Base-by-base conservation (phyloP, 2,888 invertebrate species). In the Ptilodon capucinus region DNA sequence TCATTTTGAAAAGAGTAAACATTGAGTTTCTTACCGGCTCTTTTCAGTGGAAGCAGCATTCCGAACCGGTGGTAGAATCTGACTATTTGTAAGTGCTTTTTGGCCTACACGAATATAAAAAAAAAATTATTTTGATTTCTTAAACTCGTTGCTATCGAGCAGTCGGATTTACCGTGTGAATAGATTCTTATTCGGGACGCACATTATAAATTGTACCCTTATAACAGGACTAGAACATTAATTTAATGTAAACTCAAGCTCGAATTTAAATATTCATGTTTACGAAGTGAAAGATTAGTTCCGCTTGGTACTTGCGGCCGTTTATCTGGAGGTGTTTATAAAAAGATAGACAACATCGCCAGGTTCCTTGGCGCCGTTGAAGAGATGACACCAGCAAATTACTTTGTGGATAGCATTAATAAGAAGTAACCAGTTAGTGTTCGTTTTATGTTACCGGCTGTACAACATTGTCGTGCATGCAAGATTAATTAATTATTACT, bases 211-310 rank as follows among this genome's bases (percentile, higher is more conserved):
- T 76, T 75, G 56, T 63, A 52, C 52, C 58, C 65, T 63, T 57
- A 52, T 68, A 73, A 67, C 64, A 77, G 71, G 73, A 71, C 68
- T 57, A 46, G 45, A 42, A 45, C 72, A 76, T 78, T 78, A 78
- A 75, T 76, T 74, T 72, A 72, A 75, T 73, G 76, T 74, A 71
- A 73, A 71, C 67, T 64, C 60, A 64, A 54, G 57, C 46, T 51
- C 44, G 28, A 54, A 64, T 76, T 72, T 79, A 79, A 82, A 82
- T 82, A 82, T 81, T 81, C 81, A 82, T 81, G 72, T 65, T 51
- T 60, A 54, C 52, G 58, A 42, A 52, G 63, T 64, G 65, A 65
- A 67, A 62, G 72, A 79, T 79, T 76, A 65, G 77, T 76, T 80
- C 74, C 72, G 71, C 56, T 51, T 51, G 64, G 62, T 71, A 68